Evolutionary conservation across 2,888 invertebrate genomes (phyloP).

Genomic region (Lasius platythorax): DNA sequence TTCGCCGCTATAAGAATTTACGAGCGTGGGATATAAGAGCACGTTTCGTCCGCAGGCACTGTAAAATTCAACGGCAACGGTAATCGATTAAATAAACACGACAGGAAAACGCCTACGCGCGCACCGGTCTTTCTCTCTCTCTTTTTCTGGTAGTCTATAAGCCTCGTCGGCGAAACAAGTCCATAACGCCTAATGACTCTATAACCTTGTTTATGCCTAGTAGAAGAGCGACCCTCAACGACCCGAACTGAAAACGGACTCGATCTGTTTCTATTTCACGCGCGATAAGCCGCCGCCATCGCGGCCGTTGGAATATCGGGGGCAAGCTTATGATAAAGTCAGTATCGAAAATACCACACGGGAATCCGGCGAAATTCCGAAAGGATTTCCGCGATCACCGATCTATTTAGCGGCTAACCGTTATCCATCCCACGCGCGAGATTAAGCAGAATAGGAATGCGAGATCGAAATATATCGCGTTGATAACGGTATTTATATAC

Average conservation of each 20-base stretch:
- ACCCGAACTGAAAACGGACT: slow-evolving; percentile 44
- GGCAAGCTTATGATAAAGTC: slow-evolving; percentile 42
- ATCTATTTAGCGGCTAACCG: slow-evolving; percentile 39
- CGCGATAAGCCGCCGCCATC: slow-evolving; percentile 36
- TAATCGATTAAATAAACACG: slow-evolving; percentile 70
- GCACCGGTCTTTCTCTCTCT: neutral
- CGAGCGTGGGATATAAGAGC: slow-evolving; percentile 23
- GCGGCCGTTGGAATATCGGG: neutral
- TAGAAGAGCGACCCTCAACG: slow-evolving; percentile 19
- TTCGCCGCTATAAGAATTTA: slow-evolving; percentile 25
- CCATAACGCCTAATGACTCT: slow-evolving; percentile 69
- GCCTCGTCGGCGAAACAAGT: slow-evolving; percentile 37
- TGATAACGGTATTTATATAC: neutral
- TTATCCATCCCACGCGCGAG: slow-evolving; percentile 27
- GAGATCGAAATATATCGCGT: neutral
- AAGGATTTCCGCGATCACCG: slow-evolving; percentile 47
- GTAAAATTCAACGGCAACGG: slow-evolving; percentile 64
- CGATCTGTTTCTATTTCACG: slow-evolving; percentile 49
- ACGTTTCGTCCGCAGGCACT: slow-evolving; percentile 34
- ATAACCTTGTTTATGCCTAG: slow-evolving; percentile 63
- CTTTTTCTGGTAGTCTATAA: slow-evolving; percentile 33
- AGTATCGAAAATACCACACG: slow-evolving; percentile 44
- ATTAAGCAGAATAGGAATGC: slow-evolving; percentile 9
- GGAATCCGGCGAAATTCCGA: slow-evolving; percentile 31
- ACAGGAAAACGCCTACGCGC: slow-evolving; percentile 50